phyloP scores from a whole-genome alignment of 2,113 vertebrate species.

The Pedetes capensis region DNA sequence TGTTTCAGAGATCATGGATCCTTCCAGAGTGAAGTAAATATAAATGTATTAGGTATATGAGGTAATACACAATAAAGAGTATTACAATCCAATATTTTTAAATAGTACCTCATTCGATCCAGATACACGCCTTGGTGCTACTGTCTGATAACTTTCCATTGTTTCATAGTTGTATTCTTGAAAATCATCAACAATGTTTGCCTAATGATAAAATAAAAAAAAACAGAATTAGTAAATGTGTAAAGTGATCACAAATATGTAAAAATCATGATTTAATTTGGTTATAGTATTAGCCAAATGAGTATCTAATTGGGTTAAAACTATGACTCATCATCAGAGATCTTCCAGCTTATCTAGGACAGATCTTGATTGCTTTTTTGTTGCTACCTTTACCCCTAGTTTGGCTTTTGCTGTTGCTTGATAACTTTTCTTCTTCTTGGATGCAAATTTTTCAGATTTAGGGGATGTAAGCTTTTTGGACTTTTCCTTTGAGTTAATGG shows the following conservation, averaged over 20 bases:
- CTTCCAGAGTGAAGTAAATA: neutral
- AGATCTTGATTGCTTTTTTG: constrained; percentile 93
- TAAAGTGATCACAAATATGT: constrained; percentile 38
- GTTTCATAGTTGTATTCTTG: constrained; percentile 93
- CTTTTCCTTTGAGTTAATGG: constrained; percentile 91
- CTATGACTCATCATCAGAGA: constrained; percentile 91
- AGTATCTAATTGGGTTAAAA: constrained; percentile 87
- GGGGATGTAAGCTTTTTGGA: constrained; percentile 89
- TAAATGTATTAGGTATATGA: neutral
- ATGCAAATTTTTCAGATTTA: constrained; percentile 91
- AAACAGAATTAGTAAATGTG: constrained; percentile 17
- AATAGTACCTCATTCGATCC: constrained; percentile 93
- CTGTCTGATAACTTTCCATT: constrained; percentile 88
- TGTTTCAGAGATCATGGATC: neutral
- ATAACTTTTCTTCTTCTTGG: constrained; percentile 94
- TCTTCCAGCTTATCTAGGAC: constrained; percentile 89
- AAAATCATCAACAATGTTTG: constrained; percentile 91
- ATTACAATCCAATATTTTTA: too few relatives aligned
- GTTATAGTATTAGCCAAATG: constrained; percentile 84
- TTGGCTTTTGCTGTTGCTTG: constrained; percentile 89
- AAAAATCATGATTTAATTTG: constrained; percentile 77
- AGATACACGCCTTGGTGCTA: constrained; percentile 86
- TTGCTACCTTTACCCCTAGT: constrained; percentile 93
- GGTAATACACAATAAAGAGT: too few relatives aligned
- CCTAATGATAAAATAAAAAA: constrained; percentile 83